Conservation (phyloP, 2,888 invertebrate species). For the Phasia obesa region DNA sequence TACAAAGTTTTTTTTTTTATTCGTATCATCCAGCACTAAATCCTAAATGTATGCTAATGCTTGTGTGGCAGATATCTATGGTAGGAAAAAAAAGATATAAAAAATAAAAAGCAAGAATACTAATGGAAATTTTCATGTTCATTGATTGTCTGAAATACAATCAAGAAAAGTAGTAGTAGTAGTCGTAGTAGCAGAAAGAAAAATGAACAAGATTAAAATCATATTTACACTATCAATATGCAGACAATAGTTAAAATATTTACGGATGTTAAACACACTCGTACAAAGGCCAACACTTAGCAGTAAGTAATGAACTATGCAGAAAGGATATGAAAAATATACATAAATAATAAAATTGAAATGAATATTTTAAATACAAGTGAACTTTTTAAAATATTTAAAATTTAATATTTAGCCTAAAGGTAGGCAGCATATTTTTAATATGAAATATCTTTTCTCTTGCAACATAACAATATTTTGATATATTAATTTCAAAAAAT, state of each 20-base stretch:
- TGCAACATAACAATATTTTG: no score
- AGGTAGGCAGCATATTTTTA: no score
- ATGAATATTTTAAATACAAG: not conserved
- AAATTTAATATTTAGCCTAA: no score
- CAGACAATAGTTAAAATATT: conserved; percentile 61
- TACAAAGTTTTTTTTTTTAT: conserved; percentile 17
- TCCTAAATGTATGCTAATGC: conserved; percentile 43
- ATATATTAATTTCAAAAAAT: no score
- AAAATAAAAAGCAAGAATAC: not conserved
- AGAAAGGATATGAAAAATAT: conserved; percentile 28
- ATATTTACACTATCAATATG: conserved; percentile 69
- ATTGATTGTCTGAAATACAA: conserved; percentile 62
- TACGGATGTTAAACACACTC: conserved; percentile 16
- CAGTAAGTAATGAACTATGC: conserved; percentile 43
- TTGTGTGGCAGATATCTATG: conserved; percentile 31
- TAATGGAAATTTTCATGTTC: conserved; percentile 52
- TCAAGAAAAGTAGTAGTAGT: conserved; percentile 35
- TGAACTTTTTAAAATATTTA: not conserved
- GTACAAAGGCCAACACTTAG: conserved; percentile 21
- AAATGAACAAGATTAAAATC: conserved; percentile 69
- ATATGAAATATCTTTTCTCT: no score
- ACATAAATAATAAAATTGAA: conserved; percentile 56
- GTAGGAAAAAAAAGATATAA: not conserved
- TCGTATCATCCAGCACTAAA: conserved; percentile 3
- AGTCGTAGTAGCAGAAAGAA: conserved; percentile 15